These are phyloP conservation scores for Amblyraja radiata DNA, from an alignment of 2,797 vertebrate species.

Conservation along the genomic window DNA sequence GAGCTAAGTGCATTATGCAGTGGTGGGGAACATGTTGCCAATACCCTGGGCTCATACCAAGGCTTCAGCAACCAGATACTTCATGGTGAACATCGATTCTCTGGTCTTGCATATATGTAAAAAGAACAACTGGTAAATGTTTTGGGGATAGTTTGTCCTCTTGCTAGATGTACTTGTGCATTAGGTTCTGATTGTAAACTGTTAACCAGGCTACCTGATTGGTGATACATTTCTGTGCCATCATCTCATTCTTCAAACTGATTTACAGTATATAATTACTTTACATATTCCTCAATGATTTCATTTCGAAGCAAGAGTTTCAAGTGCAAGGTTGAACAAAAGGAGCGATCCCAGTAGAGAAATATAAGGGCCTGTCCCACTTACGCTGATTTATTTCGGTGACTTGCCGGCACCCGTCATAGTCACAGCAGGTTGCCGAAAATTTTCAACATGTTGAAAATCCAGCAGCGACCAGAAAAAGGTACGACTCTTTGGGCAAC, in stretches of 20 bases:
- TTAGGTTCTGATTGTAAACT: constrained; percentile 19
- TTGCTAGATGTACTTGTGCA: not conserved
- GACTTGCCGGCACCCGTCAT: too few species aligned
- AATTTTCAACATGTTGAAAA: too few species aligned
- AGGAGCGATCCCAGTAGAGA: not conserved
- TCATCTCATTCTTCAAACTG: constrained; percentile 8
- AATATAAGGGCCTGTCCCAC: not conserved
- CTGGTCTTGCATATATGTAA: not conserved
- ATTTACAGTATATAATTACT: constrained; percentile 9
- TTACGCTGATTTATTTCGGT: too few species aligned
- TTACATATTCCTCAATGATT: not conserved
- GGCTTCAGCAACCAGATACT: constrained; percentile 5
- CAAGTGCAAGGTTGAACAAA: not conserved
- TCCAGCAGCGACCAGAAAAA: too few species aligned
- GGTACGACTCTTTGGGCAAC: too few species aligned
- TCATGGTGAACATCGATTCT: not conserved
- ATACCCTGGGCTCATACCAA: constrained; percentile 7
- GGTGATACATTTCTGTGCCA: not conserved
- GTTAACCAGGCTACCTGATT: constrained; percentile 26
- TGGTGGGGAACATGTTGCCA: constrained; percentile 3
- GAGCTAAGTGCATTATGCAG: not conserved
- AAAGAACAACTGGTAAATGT: not conserved
- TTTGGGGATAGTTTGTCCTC: not conserved
- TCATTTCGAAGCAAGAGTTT: not conserved
- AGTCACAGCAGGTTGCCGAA: too few species aligned